A percentile compares a stretch with the other conserved stretches of the same genome.
Evolutionary conservation across 2,888 invertebrate species (phyloP).

Genomic region (Melanargia galathea): DNA sequence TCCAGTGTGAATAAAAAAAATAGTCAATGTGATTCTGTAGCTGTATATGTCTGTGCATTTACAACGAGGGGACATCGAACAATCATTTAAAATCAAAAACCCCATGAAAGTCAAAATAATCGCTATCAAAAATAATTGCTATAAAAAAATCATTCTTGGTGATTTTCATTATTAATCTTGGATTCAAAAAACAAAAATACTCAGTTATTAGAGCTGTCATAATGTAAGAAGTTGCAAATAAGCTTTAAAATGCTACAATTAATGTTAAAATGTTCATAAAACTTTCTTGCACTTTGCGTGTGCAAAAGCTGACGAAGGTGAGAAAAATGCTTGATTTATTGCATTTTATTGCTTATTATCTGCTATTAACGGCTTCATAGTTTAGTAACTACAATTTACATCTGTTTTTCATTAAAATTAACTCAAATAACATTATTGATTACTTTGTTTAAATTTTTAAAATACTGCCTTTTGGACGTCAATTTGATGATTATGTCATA

Average conservation of each 20-base stretch:
- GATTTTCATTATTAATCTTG: too few species aligned
- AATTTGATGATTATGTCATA: background rate
- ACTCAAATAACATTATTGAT: background rate
- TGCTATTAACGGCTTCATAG: background rate
- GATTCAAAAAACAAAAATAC: background rate
- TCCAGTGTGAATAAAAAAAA: too few species aligned
- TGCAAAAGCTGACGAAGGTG: constrained; percentile 1
- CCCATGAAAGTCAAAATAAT: too few species aligned
- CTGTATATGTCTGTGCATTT: too few species aligned
- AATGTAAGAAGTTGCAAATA: background rate
- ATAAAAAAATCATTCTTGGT: too few species aligned
- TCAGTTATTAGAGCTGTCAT: background rate
- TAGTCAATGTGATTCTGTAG: too few species aligned
- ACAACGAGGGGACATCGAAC: too few species aligned
- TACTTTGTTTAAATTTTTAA: constrained; percentile 28
- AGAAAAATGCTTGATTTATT: background rate
- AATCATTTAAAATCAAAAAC: too few species aligned
- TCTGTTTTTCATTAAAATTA: background rate
- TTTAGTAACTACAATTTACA: background rate
- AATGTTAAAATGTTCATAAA: background rate
- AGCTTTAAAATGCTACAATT: background rate
- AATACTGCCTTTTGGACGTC: constrained; percentile 47
- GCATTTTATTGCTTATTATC: background rate
- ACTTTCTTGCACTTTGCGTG: constrained; percentile 4
- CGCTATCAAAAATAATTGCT: too few species aligned